These are phyloP conservation scores for Drosophila bifasciata DNA, from an alignment of 1,140 invertebrate species.

Conservation along the genomic window DNA sequence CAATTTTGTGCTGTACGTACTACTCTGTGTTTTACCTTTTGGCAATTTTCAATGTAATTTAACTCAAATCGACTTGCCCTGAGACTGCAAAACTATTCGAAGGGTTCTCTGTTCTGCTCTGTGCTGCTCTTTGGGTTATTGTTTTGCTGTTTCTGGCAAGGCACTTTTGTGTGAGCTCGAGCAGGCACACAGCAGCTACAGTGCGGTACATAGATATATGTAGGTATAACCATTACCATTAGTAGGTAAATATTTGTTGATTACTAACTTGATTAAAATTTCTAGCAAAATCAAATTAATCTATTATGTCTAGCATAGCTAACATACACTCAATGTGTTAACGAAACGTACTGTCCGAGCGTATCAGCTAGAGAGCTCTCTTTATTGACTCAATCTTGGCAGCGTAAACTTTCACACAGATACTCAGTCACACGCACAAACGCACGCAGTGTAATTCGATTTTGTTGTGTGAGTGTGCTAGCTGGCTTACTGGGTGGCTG, in stretches of 20 bases:
- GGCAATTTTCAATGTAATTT: constrained; percentile 78
- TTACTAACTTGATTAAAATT: no score
- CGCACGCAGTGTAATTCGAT: constrained; percentile 67
- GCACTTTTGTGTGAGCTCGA: constrained; percentile 14
- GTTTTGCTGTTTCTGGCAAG: constrained; percentile 29
- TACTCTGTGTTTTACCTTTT: constrained; percentile 39
- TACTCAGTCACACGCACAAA: constrained; percentile 45
- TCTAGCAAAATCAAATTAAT: no score
- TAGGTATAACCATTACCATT: no score
- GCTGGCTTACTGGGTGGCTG: constrained; percentile 2
- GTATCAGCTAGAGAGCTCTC: constrained; percentile 71
- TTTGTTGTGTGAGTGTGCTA: constrained; percentile 39
- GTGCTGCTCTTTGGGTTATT: constrained; percentile 19
- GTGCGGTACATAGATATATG: constrained; percentile 26
- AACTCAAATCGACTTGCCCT: constrained; percentile 65
- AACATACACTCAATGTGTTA: constrained; percentile 23
- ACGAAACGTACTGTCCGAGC: constrained; percentile 10
- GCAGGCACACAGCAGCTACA: constrained; percentile 1
- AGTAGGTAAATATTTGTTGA: no score
- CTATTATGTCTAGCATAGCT: constrained; percentile 1
- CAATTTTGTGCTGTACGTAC: no score
- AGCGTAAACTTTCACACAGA: constrained; percentile 66
- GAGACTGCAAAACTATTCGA: constrained; percentile 56
- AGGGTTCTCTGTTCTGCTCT: constrained; percentile 9
- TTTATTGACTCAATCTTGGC: constrained; percentile 78